These are phyloP conservation scores for Coracias cyanogaster DNA, from an alignment of 2,797 vertebrate species.

Conservation along the genomic window DNA sequence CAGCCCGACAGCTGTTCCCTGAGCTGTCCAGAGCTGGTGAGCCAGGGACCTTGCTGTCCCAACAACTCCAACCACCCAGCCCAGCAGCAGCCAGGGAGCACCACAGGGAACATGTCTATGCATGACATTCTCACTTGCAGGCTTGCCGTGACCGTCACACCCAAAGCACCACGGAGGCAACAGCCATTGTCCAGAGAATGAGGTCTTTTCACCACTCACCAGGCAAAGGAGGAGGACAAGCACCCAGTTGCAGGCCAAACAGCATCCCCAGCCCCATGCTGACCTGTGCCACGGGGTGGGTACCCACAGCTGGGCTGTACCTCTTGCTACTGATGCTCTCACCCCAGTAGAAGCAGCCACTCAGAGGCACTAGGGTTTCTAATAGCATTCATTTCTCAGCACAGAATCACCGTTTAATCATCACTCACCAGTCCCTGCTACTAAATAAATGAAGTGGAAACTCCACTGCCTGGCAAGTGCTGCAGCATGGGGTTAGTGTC, in stretches of 20 bases:
- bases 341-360: rapidly evolving
- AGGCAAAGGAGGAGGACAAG: background rate
- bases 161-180: background rate
- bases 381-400: background rate
- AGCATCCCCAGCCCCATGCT: background rate
- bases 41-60: background rate
- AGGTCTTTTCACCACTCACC: background rate
- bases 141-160: background rate
- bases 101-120: rapidly evolving
- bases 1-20: background rate
- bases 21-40: background rate
- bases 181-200: background rate
- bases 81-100: background rate
- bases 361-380: background rate
- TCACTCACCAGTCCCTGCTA: background rate
- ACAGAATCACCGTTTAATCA: background rate
- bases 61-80: background rate
- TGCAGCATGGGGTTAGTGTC: background rate
- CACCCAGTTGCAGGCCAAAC: rapidly evolving
- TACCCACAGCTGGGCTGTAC: background rate
- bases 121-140: rapidly evolving
- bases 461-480: background rate
- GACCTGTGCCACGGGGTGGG: background rate
- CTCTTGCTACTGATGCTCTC: background rate
- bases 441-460: background rate